phyloP scores from a whole-genome alignment of 1,140 invertebrate genomes.

The Rhagoletis pomonella region DNA sequence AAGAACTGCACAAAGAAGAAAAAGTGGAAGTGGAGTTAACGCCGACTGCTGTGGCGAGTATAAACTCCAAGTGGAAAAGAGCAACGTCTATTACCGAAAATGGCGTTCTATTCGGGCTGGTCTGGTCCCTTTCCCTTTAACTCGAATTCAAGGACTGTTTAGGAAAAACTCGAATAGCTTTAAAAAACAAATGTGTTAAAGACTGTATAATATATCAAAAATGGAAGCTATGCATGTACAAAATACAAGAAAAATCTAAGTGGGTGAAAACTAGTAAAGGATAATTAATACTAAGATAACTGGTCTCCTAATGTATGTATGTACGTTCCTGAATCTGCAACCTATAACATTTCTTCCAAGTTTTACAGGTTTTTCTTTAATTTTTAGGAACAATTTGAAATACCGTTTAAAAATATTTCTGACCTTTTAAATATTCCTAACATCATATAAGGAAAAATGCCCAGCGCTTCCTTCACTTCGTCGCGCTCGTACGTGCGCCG shows the following conservation, averaged over 20 bases:
- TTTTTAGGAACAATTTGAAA: background rate
- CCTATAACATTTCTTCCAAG: background rate
- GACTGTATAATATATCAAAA: background rate
- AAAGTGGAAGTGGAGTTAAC: conserved; percentile 25
- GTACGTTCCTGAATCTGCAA: background rate
- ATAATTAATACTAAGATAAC: conserved; percentile 11
- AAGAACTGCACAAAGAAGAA: background rate
- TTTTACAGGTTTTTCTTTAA: background rate
- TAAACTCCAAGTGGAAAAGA: conserved; percentile 23
- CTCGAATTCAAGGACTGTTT: background rate
- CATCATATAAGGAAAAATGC: conserved; percentile 79
- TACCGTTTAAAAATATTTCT: background rate
- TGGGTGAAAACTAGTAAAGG: background rate
- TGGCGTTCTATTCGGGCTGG: conserved; percentile 15
- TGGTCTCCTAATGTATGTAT: background rate
- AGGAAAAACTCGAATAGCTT: background rate
- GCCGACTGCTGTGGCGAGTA: background rate
- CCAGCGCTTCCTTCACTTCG: conserved; percentile 91
- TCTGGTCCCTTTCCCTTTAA: conserved; percentile 17
- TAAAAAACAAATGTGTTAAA: background rate
- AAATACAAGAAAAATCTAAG: background rate
- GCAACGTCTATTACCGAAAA: conserved; percentile 16
- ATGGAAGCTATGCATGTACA: background rate
- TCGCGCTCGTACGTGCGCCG: conserved; percentile 87
- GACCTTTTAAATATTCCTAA: background rate